A percentile compares a stretch with the other conserved stretches of the same genome.
These are phyloP conservation scores for Bujurquina vittata DNA, from an alignment of 2,113 vertebrate species.

Conservation along the genomic window DNA sequence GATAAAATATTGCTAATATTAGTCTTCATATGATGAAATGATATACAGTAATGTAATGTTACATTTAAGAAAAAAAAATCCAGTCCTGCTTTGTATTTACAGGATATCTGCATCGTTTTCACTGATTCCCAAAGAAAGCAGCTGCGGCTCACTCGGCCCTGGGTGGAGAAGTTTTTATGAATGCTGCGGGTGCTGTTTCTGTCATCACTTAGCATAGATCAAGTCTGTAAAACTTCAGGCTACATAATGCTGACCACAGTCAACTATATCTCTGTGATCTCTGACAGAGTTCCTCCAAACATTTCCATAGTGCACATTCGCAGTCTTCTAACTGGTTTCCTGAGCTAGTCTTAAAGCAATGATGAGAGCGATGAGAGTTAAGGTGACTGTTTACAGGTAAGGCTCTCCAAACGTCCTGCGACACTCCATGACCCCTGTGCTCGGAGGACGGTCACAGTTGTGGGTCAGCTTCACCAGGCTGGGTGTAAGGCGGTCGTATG, in stretches of 20 bases:
- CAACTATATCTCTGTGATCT: neutral
- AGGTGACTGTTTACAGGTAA: slow-evolving; percentile 82
- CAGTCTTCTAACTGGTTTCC: slow-evolving; percentile 53
- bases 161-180: slow-evolving; percentile 16
- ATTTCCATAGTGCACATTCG: slow-evolving; percentile 13
- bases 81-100: slow-evolving; percentile 40
- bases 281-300: neutral
- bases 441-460: slow-evolving; percentile 94
- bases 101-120: slow-evolving; percentile 26
- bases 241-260: slow-evolving; percentile 7
- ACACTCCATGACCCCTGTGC: slow-evolving; percentile 95
- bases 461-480: slow-evolving; percentile 93
- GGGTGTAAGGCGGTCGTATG: slow-evolving; percentile 91
- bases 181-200: slow-evolving; percentile 1
- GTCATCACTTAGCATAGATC: neutral
- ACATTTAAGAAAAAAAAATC: slow-evolving; percentile 34
- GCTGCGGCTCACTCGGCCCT: slow-evolving; percentile 5
- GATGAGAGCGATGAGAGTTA: neutral
- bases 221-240: slow-evolving; percentile 21
- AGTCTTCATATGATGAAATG: slow-evolving; percentile 39
- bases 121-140: slow-evolving; percentile 34
- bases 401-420: slow-evolving; percentile 94
- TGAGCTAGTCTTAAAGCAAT: slow-evolving; percentile 60
- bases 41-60: slow-evolving; percentile 67
- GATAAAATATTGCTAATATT: slow-evolving; percentile 71